Base-by-base conservation (phyloP, 1,140 invertebrate genomes). In the Telenomus remus region DNA sequence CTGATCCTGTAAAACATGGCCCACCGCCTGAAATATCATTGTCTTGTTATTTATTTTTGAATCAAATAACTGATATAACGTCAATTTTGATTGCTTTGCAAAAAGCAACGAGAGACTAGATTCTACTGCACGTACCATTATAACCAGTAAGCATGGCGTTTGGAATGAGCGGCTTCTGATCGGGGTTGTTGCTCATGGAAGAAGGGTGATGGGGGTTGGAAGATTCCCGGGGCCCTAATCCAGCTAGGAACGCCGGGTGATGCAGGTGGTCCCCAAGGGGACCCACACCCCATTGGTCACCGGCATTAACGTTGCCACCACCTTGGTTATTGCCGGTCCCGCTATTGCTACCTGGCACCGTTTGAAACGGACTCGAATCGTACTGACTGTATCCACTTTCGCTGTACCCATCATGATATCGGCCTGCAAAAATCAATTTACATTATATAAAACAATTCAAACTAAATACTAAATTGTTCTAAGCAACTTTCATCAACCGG, bases 1-100 rank as follows among this genome's bases (percentile, higher is more conserved):
- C 96, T 63, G 95, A 96, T 71, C 96, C 96, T 49, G 94, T 95
- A 83, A 95, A 95, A 85, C 94, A 95, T 8, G 94, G 94, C 43
- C 93, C 94, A 51, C 90, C 91, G 37, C 89, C 89, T 90, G 49
- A 10, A 80, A 78, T 49, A 39, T 11, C 9, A 39, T 39, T 9
- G 9, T 11, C 8, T 11, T 11, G n/a, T 39, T 39, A 39, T 39
- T 39, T 39, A 27, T 27, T 6, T 39, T 9, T 39, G n/a, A 39
- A 39, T 39, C 9, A 27, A 27, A 27, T 27, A 27, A 27, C 6
- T 27, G 6, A 27, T 3, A 27, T 27, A 27, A 27, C 2, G 1
- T 27, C 19, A 27, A 27, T 3, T 3, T 27, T 27, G 6, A 27
- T 6, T 3, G 19, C 6, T 27, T 6, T 27, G 19, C 19, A 27